Base-by-base conservation (phyloP, 2,797 vertebrate genomes). In the Oryzias sinensis region DNA sequence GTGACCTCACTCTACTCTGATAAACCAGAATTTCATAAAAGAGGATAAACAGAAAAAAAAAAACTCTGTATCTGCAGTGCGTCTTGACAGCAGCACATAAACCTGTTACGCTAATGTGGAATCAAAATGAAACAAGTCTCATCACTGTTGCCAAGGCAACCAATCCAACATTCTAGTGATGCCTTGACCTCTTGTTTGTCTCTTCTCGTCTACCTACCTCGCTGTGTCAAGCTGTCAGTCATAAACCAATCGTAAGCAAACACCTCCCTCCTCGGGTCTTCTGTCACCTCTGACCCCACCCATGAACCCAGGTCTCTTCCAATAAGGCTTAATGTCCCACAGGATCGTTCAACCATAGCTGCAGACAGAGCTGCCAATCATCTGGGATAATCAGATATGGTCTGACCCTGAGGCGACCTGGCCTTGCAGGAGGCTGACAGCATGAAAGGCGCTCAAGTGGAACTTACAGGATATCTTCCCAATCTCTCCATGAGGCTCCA, bases 221-320 rank as follows among this genome's bases (percentile, higher is more conserved):
- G 25, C 53, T 61, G 51, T 74, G 76, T 79, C 70, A 65, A 50
- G 68, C 86, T 85, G 87, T 82, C 84, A 83, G 70, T 88, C 87
- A 87, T 84, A 86, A 86, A 88, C 78, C 81, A 89, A 87, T 89
- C 85, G 84, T 51, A 79, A 78, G 72, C 73, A 76, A 83, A 85
- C 84, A 81, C 88, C 84, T 86, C 76, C 82, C 77, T 87, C 68
- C 67, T 72, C 59, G 53, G 63, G 67, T 82, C 82, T 40, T 51
- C 46, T 49, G 62, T 61, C 66, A 82, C 80, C 82, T 76, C 42
- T 84, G 84, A 86, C 82, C 82, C 81, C 56, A 61, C 72, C 81
- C 82, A 62, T 84, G 78, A 86, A 82, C 76, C 52, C 51, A 5
- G 71, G 68, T 70, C 77, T 74, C 64, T 76, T 80, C 83, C 84